Evolutionary conservation across 2,888 invertebrate species (phyloP).

Genomic region (Luperina nickerlii): DNA sequence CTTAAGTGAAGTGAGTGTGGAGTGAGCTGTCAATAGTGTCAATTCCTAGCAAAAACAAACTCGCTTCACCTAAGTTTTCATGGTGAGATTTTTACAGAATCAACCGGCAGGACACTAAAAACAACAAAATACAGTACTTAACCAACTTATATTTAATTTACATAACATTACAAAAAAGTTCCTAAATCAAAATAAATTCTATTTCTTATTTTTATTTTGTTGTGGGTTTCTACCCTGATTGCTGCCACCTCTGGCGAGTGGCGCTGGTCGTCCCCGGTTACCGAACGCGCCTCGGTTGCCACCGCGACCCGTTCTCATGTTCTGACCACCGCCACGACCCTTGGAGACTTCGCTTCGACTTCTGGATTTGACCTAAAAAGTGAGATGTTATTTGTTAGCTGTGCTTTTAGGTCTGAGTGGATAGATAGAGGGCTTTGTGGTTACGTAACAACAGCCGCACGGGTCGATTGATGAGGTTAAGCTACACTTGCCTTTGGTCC

Average conservation of each 20-base stretch:
- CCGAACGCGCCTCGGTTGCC: conserved; percentile 91
- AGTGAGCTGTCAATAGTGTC: too few species aligned
- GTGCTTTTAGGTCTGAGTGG: not conserved
- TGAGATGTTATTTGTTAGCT: not conserved
- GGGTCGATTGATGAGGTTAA: not conserved
- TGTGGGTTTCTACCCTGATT: conserved; percentile 80
- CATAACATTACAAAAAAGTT: conserved; percentile 35
- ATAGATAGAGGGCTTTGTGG: not conserved
- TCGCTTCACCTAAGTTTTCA: too few species aligned
- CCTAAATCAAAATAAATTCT: conserved; percentile 39
- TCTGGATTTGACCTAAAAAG: conserved; percentile 91
- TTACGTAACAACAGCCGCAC: too few species aligned
- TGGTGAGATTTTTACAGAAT: too few species aligned
- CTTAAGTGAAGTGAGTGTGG: too few species aligned
- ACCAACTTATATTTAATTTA: conserved; percentile 44
- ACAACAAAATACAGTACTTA: conserved; percentile 18
- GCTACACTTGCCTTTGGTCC: not conserved
- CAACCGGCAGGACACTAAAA: conserved; percentile 5
- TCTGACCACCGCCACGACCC: conserved; percentile 92
- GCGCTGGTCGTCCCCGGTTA: conserved; percentile 90
- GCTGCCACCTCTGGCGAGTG: conserved; percentile 88
- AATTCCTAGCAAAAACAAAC: too few species aligned
- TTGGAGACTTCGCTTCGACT: conserved; percentile 94
- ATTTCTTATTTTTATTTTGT: conserved; percentile 86
- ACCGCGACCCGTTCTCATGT: conserved; percentile 91